Conservation (phyloP, 2,797 vertebrate genomes). For the Enteromius unitaeniatus region DNA sequence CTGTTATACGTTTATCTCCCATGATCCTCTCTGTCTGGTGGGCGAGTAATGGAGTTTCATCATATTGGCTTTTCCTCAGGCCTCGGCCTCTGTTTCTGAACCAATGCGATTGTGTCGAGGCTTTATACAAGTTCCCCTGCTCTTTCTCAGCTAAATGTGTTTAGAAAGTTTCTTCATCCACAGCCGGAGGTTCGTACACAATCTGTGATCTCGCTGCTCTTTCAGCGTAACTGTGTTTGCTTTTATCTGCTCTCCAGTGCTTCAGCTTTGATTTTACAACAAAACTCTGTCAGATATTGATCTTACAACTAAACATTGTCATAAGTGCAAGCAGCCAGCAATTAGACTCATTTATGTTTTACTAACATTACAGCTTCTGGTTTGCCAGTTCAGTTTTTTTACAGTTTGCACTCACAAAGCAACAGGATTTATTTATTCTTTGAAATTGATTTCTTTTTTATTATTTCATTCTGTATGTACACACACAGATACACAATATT, state of each 20-base stretch:
- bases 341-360: background rate
- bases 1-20: constrained; percentile 31
- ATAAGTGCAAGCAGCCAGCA: background rate
- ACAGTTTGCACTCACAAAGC: background rate
- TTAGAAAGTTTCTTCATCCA: constrained; percentile 2
- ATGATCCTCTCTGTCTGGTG: constrained; percentile 20
- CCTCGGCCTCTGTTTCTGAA: constrained; percentile 27
- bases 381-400: background rate
- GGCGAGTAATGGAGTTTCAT: constrained; percentile 50
- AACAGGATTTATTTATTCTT: background rate
- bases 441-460: background rate
- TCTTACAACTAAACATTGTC: constrained; percentile 9
- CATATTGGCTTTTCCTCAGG: constrained; percentile 43
- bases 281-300: background rate
- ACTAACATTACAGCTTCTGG: background rate
- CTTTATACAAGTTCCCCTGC: constrained; percentile 21
- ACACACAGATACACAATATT: background rate
- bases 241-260: constrained; percentile 7
- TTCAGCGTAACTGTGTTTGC: constrained; percentile 13
- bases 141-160: constrained; percentile 18
- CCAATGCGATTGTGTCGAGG: constrained; percentile 46
- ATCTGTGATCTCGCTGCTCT: constrained; percentile 17
- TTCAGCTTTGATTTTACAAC: background rate
- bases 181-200: constrained; percentile 2
- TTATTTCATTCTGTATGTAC: background rate